Evolutionary conservation across 2,797 vertebrate genomes (phyloP).

Genomic region (Natrix natrix): DNA sequence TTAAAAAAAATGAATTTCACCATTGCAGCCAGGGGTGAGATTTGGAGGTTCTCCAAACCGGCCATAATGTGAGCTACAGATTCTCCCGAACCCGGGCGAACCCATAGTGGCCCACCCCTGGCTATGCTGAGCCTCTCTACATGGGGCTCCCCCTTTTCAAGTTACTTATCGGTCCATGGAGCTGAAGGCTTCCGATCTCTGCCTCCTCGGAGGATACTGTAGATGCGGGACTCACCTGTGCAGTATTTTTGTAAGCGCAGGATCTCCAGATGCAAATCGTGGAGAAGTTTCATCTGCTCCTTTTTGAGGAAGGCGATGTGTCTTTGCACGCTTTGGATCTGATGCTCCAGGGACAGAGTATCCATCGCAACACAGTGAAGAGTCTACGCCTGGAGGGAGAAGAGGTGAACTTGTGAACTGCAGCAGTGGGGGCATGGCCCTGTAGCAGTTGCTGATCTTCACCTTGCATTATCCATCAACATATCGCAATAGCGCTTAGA

Average conservation of each 20-base stretch:
- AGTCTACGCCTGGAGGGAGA: slow-evolving; percentile 53
- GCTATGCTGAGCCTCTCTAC: background rate
- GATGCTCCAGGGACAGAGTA: slow-evolving; percentile 82
- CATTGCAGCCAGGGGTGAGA: too few species aligned
- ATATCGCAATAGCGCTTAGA: too few species aligned
- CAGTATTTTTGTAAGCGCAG: slow-evolving; percentile 94
- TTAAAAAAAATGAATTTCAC: too few species aligned
- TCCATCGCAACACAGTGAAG: slow-evolving; percentile 77
- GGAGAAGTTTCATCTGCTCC: slow-evolving; percentile 90
- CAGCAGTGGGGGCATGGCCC: background rate
- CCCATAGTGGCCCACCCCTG: too few species aligned
- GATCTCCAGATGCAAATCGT: slow-evolving; percentile 93
- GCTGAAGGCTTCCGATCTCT: background rate
- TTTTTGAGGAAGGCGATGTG: slow-evolving; percentile 90
- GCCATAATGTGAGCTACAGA: too few species aligned
- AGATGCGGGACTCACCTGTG: slow-evolving; percentile 76
- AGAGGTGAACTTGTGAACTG: background rate
- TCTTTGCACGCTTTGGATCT: slow-evolving; percentile 90
- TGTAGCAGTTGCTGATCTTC: background rate
- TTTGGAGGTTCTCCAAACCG: too few species aligned
- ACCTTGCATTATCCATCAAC: background rate
- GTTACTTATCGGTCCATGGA: background rate
- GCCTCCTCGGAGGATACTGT: accelerated
- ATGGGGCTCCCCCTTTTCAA: background rate
- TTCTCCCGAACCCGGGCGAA: too few species aligned